Evolutionary conservation across 2,797 vertebrate genomes (phyloP).

Genomic region (Smutsia gigantea): DNA sequence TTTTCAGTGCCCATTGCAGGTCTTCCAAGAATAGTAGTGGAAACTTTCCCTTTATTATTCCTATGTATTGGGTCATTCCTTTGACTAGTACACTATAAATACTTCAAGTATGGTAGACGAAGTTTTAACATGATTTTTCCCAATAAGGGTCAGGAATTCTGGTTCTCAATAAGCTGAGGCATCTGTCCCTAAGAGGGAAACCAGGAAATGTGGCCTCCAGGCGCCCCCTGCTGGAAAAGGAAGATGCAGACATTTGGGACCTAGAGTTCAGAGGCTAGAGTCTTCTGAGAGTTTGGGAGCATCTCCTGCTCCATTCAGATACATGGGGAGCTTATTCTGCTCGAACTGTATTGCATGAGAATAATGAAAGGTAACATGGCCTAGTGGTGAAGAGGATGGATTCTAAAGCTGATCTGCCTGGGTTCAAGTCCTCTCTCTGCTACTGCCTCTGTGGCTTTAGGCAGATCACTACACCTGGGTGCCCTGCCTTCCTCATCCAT

Average conservation of each 20-base stretch:
- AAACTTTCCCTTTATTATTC: background rate
- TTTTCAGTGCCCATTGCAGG: background rate
- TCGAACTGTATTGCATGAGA: too few species aligned
- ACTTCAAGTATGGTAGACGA: background rate
- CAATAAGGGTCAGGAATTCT: background rate
- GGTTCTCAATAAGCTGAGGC: background rate
- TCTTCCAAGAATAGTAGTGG: background rate
- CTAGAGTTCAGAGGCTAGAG: background rate
- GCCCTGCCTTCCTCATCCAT: background rate
- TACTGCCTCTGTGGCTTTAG: background rate
- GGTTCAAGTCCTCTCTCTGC: background rate
- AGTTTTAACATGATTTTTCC: background rate
- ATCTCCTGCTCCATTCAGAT: background rate
- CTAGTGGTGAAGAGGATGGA: background rate
- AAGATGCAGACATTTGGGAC: background rate
- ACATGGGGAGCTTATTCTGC: background rate
- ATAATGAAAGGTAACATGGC: background rate
- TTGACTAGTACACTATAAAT: background rate
- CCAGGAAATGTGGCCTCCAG: background rate
- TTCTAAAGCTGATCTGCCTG: background rate
- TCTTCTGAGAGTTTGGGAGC: background rate
- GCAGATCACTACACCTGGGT: background rate
- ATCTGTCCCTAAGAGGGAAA: background rate
- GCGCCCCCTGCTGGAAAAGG: slow-evolving; percentile 68
- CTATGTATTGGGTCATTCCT: background rate